These are phyloP conservation scores for Alauda arvensis DNA, from an alignment of 2,797 vertebrate species.

Conservation along the genomic window DNA sequence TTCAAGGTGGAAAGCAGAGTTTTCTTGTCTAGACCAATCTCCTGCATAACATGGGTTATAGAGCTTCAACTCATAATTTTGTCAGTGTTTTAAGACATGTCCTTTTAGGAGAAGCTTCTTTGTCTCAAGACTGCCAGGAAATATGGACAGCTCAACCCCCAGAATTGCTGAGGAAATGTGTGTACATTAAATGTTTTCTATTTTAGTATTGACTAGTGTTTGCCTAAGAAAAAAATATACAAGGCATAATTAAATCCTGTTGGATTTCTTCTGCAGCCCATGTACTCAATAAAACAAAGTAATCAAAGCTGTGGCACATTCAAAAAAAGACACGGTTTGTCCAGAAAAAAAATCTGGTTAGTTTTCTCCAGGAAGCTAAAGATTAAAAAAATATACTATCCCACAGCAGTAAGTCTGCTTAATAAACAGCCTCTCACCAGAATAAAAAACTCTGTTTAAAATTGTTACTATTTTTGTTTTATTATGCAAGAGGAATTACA, in stretches of 20 bases:
- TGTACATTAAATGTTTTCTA: background rate
- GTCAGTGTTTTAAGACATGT: background rate
- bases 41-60: background rate
- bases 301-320: background rate
- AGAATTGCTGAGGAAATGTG: background rate
- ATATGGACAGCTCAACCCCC: background rate
- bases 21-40: background rate
- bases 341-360: background rate
- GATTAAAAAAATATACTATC: background rate
- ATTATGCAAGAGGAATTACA: background rate
- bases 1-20: background rate
- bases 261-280: background rate
- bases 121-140: background rate
- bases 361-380: background rate
- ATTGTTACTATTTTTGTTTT: constrained; percentile 9
- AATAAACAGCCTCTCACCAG: background rate
- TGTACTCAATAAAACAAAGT: background rate
- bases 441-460: background rate
- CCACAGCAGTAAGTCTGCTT: background rate
- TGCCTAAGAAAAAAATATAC: background rate
- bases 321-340: background rate
- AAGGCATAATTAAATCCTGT: background rate
- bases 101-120: background rate
- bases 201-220: background rate
- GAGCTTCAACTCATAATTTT: background rate